Percentiles rank a stretch among this genome's conserved stretches.
These are phyloP conservation scores for Ophion ellenae DNA, from an alignment of 2,888 invertebrate species.

Conservation along the genomic window DNA sequence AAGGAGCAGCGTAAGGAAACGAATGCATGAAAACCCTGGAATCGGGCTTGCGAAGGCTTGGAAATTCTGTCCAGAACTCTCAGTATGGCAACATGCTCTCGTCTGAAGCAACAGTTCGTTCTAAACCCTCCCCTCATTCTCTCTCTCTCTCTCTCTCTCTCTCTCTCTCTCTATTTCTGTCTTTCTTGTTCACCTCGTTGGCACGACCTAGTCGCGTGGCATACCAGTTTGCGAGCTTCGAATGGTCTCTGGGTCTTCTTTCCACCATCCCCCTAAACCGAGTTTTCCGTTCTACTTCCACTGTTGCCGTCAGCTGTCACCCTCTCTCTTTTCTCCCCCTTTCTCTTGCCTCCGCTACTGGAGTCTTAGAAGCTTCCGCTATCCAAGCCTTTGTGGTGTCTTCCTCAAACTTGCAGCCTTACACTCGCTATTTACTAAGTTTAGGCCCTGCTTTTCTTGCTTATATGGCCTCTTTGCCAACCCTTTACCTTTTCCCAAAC, in stretches of 20 bases:
- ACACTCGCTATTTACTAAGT: constrained; percentile 64
- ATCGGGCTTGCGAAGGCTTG: constrained; percentile 74
- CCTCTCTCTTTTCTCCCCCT: constrained; percentile 48
- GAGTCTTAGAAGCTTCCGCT: constrained; percentile 39
- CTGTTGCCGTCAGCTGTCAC: constrained; percentile 37
- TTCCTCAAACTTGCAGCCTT: constrained; percentile 58
- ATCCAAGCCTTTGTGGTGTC: constrained; percentile 43
- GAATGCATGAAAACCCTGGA: constrained; percentile 57
- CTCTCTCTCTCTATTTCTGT: constrained; percentile 43
- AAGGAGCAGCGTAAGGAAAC: not conserved
- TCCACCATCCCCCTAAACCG: constrained; percentile 67
- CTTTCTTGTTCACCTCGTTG: constrained; percentile 53
- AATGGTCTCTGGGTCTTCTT: constrained; percentile 60
- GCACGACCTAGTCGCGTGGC: constrained; percentile 64
- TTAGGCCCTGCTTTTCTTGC: constrained; percentile 59
- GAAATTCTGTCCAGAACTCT: constrained; percentile 58
- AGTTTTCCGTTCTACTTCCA: constrained; percentile 33
- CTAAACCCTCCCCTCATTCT: constrained; percentile 48
- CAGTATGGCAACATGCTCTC: constrained; percentile 70
- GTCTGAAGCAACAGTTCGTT: constrained; percentile 82
- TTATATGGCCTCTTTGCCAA: constrained; percentile 32
- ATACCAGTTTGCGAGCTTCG: constrained; percentile 55
- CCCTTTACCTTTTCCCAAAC: constrained; percentile 31
- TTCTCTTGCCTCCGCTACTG: constrained; percentile 41
- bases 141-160: constrained; percentile 55